Percentiles rank a stretch among this genome's conserved stretches.
phyloP scores from a whole-genome alignment of 2,797 vertebrate genomes.

The Argentina silus region DNA sequence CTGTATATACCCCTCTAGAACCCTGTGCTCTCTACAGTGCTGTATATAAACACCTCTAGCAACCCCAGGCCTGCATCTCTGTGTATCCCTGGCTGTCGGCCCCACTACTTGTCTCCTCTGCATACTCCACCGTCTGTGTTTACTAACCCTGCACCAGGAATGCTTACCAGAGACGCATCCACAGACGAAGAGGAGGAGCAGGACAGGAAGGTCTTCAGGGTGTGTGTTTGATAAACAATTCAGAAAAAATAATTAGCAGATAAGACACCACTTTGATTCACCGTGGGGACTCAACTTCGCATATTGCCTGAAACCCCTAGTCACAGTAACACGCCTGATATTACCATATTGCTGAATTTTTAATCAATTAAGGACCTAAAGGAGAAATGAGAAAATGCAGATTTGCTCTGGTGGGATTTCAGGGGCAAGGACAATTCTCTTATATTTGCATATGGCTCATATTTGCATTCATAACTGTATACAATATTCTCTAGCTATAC shows the following conservation, averaged over 20 bases:
- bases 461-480: slow-evolving; percentile 47
- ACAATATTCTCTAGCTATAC: slow-evolving; percentile 22
- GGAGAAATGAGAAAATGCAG: slow-evolving; percentile 64
- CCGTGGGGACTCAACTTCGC: slow-evolving; percentile 46
- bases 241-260: slow-evolving; percentile 69
- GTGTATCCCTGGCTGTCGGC: slow-evolving; percentile 41
- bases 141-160: slow-evolving; percentile 43
- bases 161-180: slow-evolving; percentile 53
- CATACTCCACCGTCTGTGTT: slow-evolving; percentile 63
- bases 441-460: slow-evolving; percentile 46
- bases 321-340: slow-evolving; percentile 45
- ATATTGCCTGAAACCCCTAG: slow-evolving; percentile 55
- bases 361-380: slow-evolving; percentile 66
- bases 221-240: slow-evolving; percentile 71
- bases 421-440: slow-evolving; percentile 57
- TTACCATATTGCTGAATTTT: slow-evolving; percentile 72
- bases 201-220: slow-evolving; percentile 44
- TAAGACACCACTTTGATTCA: slow-evolving; percentile 63
- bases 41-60: neutral
- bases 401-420: slow-evolving; percentile 56
- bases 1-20: neutral
- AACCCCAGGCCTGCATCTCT: slow-evolving; percentile 16
- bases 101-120: slow-evolving; percentile 44
- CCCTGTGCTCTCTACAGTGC: neutral
- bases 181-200: slow-evolving; percentile 1